phyloP scores from a whole-genome alignment of 2,888 invertebrate species.

The Drosophila colorata region DNA sequence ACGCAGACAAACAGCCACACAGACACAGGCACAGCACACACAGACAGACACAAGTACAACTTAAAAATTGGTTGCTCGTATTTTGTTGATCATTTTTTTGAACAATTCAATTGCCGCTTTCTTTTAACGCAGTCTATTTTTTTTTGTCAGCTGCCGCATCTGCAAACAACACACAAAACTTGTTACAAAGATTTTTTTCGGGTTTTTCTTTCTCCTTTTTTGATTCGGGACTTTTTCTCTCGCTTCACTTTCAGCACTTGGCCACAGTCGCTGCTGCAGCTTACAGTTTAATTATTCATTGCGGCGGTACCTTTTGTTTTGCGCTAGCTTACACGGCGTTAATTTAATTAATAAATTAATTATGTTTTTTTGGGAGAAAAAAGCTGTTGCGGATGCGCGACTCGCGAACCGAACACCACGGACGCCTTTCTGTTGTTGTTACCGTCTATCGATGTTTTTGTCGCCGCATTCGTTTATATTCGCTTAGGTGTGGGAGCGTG shows the following conservation, averaged over 20 bases:
- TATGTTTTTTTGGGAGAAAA: conserved; percentile 29
- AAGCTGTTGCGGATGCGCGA: conserved; percentile 57
- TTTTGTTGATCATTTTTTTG: conserved; percentile 53
- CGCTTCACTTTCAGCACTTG: conserved; percentile 59
- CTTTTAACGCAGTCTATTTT: conserved; percentile 55
- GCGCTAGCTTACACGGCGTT: conserved; percentile 16
- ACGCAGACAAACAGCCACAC: conserved; percentile 35
- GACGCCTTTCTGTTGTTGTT: conserved; percentile 64
- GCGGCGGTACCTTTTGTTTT: conserved; percentile 24
- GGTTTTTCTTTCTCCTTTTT: conserved; percentile 36
- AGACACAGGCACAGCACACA: conserved; percentile 14
- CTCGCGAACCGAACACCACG: conserved; percentile 65
- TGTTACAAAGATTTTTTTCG: conserved; percentile 53
- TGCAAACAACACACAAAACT: conserved; percentile 60
- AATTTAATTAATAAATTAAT: conserved; percentile 52
- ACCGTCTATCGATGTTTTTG: conserved; percentile 37
- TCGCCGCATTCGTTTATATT: conserved; percentile 25
- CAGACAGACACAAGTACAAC: conserved; percentile 39
- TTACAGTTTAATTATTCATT: conserved; percentile 43
- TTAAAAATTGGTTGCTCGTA: conserved; percentile 54
- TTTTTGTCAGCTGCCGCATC: conserved; percentile 40
- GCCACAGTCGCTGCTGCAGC: conserved; percentile 49
- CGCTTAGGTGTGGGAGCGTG: conserved; percentile 20
- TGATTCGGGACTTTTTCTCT: conserved; percentile 50
- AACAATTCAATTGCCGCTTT: conserved; percentile 63